Base-by-base conservation (phyloP, 2,797 vertebrate species). In the Lacerta viridis region DNA sequence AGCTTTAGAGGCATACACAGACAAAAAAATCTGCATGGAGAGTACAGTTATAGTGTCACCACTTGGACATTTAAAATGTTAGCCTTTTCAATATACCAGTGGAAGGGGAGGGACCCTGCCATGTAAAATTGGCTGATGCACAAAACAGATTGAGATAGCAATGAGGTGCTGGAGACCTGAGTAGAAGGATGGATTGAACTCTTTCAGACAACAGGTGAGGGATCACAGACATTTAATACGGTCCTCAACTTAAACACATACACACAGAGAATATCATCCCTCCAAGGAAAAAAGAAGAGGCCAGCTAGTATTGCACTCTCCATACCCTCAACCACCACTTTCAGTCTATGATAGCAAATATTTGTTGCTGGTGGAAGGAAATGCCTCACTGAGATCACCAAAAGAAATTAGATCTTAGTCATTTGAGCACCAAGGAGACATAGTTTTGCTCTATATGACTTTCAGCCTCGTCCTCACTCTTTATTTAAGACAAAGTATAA, bases 401-500 rank as follows among this genome's bases (percentile, higher is more conserved):
- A 71, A 27, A 61, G 17, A 87, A 76, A 36, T 7, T 25, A 39
- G 36, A 59, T 76, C 20, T n/a, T 80, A 46, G n/a, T 15, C 46
- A 80, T 50, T 43, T 50, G n/a, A 74, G 8, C 46, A 64, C 29
- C 5, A 23, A 15, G 18, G 5, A 68, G 43, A 8, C 25, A 33
- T 25, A 27, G 27, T 36, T 25, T 71, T 33, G 2, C 55, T 81
- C 90, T 68, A 11, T 72, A 39, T 17, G 6, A 7, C 27, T 6
- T 33, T 87, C 29, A 80, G 71, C 1, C 87, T 25, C 64, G 18
- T 1, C 13, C 25, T 85, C 23, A 36, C 29, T 6, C 83, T 86
- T 83, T 50, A 27, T 33, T 81, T 89, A 82, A 75, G 29, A 64
- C 77, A 88, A 81, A 83, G 66, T 61, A 59, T 41, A 83, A 79